These are phyloP conservation scores for Ibidorhyncha struthersii DNA, from an alignment of 2,113 vertebrate species.

Conservation along the genomic window DNA sequence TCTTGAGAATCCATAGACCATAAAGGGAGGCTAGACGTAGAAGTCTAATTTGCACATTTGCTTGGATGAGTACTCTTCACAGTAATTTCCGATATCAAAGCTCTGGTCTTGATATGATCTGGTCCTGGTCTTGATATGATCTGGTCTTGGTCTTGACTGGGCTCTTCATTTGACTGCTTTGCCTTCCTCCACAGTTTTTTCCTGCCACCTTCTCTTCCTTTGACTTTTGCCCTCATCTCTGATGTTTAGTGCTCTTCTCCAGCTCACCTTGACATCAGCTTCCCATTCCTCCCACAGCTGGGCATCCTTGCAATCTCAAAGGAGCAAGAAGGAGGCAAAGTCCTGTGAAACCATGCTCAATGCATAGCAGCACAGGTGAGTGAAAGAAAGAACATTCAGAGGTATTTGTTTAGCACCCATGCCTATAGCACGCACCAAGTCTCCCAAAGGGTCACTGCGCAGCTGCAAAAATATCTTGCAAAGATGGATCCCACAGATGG, in stretches of 20 bases:
- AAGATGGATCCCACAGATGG: not conserved
- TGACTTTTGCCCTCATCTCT: not conserved
- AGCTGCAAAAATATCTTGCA: not conserved
- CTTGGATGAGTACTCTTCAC: not conserved
- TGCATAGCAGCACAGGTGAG: not conserved
- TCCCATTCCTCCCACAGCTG: not conserved
- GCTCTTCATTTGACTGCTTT: not conserved
- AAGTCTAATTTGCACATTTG: not conserved
- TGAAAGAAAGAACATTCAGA: no score
- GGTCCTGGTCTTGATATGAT: not conserved
- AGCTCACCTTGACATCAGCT: not conserved
- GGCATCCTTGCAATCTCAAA: not conserved
- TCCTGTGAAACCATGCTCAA: no score
- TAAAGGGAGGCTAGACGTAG: not conserved
- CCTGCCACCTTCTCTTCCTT: not conserved
- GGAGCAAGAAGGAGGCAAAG: not conserved
- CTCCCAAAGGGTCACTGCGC: not conserved
- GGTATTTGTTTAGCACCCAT: not conserved
- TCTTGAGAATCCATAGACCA: not conserved
- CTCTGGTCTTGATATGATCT: not conserved
- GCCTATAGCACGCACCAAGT: fast-evolving
- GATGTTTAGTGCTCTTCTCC: not conserved
- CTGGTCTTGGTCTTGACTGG: not conserved
- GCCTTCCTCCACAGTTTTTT: not conserved
- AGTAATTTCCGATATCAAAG: not conserved